Base-by-base conservation (phyloP, 2,113 vertebrate species). In the Pseudorhombus dupliciocellatus region DNA sequence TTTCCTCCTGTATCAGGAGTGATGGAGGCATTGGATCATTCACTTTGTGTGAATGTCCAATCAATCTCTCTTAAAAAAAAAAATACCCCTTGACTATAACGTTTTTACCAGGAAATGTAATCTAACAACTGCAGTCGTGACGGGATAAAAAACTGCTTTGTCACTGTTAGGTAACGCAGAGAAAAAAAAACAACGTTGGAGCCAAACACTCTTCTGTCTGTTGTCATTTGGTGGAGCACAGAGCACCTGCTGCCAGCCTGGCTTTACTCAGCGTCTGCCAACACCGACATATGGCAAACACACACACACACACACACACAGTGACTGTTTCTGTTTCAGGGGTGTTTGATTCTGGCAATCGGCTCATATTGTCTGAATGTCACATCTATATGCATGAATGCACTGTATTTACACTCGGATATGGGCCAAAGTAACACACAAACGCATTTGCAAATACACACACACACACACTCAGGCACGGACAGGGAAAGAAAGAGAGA, bases 311-410 rank as follows among this genome's bases (percentile, higher is more conserved):
- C 4, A 48, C 25, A 25, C 46, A 50, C 56, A 28, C 40, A 5
- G 24, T 21, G 37, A 72, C 74, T 71, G 44, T 76, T 79, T 76
- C 59, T 75, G 61, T 66, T 81, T 83, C 67, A 73, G 65, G 46
- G 61, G 51, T 67, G 68, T 55, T 63, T 51, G 67, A 71, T 58
- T 74, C 54, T 81, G 66, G 57, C 73, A 67, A 50, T 57, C 22
- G 4, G 44, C 63, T 84, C 61, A 73, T 66, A 66, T 56, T 73
- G 53, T 82, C 59, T 86, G 66, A 81, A 76, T 87, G 84, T 80
- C 79, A 75, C 75, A 79, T 86, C 73, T 73, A 83, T 75, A 80
- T 82, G 76, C 71, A 78, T 73, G 81, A 73, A 71, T 63, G 66
- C 18, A 2, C 51, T 56, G 26, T 75, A 77, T 78, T 78, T 50